Base-by-base conservation (phyloP, 2,113 vertebrate genomes). In the Percina caprodes region DNA sequence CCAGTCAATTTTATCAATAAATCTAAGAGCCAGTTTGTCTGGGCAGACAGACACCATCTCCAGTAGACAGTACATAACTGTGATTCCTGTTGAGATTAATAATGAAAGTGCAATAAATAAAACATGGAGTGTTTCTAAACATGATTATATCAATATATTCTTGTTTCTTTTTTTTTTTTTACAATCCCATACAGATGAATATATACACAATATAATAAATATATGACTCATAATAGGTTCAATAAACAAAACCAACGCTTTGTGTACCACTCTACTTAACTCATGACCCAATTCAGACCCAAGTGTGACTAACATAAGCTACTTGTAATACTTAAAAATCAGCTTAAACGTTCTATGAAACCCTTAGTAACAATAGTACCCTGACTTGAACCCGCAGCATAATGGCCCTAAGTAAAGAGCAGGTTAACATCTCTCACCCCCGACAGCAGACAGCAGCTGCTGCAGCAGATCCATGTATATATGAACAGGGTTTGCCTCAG, bases 51-150 rank as follows among this genome's bases (percentile, higher is more conserved):
- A 98, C 85, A 99, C 96, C 84, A 97, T 96, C 93, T 99, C 98
- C 85, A 99, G 80, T 0, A 99, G 95, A 92, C 97, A 99, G 89
- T 99, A 99, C 97, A 99, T 99, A 63, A 98, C 97, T 10, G 97
- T 96, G 78, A 98, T 95, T 82, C 98, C 98, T 99, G 92, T 83
- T 60, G 0, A 91, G 23, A 66, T 58, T 7, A 48, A 12, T 0
- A 12, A 62, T 42, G 6, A 26, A 42, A 5, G 16, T 10, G 51
- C 2, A 42, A 56, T 55, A 7, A 45, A 69, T 45, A 77, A n/a
- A 5, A 26, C 54, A 39, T 21, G 8, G 18, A 23, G 10, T 5
- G 8, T 75, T 54, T 46, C 23, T 35, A 75, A 21, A n/a, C 13
- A 67, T 5, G 19, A 49, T 23, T 19, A 42, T 10, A 39, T 39